Conservation (phyloP, 1,140 invertebrate species). For the Mactra quadrangularis region DNA sequence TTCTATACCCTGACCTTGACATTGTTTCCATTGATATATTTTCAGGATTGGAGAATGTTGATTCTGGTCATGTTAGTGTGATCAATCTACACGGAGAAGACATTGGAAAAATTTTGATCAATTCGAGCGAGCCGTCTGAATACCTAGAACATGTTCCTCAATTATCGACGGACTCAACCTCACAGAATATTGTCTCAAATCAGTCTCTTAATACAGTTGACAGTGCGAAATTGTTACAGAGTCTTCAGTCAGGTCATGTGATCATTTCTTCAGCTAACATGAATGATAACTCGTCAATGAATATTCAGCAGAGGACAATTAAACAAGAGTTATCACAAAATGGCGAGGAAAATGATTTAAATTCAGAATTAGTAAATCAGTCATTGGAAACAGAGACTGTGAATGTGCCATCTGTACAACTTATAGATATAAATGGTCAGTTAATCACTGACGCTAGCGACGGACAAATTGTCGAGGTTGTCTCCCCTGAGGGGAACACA, state of each 20-base stretch:
- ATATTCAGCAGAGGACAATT: background rate
- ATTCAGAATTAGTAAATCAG: constrained; percentile 7
- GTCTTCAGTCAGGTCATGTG: too few species aligned
- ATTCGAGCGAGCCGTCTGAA: constrained; percentile 18
- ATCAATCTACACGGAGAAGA: constrained; percentile 24
- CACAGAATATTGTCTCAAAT: background rate
- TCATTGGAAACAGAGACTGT: background rate
- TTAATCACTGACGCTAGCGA: constrained; percentile 4
- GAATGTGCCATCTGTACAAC: background rate
- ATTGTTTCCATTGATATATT: too few species aligned
- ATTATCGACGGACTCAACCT: background rate
- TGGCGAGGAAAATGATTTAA: background rate
- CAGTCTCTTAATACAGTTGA: constrained; percentile 4
- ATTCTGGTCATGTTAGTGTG: background rate
- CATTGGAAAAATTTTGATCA: constrained; percentile 26
- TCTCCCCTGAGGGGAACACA: constrained; percentile 20
- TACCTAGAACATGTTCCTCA: constrained; percentile 34
- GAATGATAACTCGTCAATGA: too few species aligned
- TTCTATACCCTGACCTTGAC: too few species aligned
- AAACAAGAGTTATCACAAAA: background rate
- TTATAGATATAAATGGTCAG: constrained; percentile 6
- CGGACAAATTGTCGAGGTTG: background rate
- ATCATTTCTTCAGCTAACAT: too few species aligned
- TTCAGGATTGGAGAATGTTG: constrained; percentile 32
- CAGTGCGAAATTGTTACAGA: constrained; percentile 15